Conservation (phyloP, 92 coral and sea anemone species). For the Galaxea fascicularis region DNA sequence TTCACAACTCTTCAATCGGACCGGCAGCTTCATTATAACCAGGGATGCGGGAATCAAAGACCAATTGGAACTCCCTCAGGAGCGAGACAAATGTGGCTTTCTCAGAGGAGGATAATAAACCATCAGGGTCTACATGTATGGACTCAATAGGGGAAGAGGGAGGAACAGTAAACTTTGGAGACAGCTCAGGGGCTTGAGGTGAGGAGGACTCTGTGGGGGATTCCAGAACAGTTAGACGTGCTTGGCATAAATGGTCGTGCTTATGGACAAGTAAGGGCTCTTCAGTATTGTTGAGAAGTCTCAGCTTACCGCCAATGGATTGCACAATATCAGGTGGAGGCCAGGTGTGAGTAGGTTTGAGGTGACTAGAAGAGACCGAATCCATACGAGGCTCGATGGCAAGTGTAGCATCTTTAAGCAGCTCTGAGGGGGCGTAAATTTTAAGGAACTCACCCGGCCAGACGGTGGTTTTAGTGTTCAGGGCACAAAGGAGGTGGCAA, state of each 20-base stretch:
- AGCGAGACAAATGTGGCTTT: conserved; percentile 7
- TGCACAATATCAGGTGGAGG: conserved; percentile 42
- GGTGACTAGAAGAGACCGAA: conserved; percentile 27
- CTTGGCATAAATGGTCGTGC: conserved; percentile 57
- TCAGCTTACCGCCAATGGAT: conserved; percentile 40
- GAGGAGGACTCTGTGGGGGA: too few species aligned
- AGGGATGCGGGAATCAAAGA: conserved; percentile 29
- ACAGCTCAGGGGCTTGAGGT: too few species aligned
- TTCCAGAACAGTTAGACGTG: conserved; percentile 9
- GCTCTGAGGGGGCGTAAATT: conserved; percentile 20
- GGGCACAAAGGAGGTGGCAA: too few species aligned
- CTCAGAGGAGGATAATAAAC: conserved; percentile 13
- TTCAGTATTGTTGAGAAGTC: conserved; percentile 39
- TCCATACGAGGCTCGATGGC: too few species aligned
- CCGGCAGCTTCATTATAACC: conserved; percentile 53
- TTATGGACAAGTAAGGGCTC: conserved; percentile 40
- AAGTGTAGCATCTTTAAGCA: conserved; percentile 30
- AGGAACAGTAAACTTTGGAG: too few species aligned
- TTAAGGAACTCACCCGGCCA: conserved; percentile 52
- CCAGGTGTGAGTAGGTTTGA: conserved; percentile 43
- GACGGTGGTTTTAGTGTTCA: conserved; percentile 35
- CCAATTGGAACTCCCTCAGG: conserved; percentile 32
- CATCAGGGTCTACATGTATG: conserved; percentile 26
- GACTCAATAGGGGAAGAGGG: conserved; percentile 29
- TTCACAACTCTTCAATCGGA: conserved; percentile 45